Conservation (phyloP, 2,797 vertebrate genomes). For the Scarus forsteni region DNA sequence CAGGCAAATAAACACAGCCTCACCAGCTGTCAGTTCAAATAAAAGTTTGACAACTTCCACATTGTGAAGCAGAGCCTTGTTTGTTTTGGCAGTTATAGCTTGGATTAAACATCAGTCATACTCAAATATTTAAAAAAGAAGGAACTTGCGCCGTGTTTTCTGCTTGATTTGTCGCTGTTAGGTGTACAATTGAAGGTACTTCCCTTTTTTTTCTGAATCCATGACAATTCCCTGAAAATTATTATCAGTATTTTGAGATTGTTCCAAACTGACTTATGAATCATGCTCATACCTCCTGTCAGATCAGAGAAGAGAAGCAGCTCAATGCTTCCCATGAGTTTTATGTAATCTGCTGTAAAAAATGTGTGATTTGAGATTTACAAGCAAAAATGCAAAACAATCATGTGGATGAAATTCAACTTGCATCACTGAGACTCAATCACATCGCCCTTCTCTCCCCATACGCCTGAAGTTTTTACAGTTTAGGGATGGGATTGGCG, state of each 20-base stretch:
- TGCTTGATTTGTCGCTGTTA: neutral
- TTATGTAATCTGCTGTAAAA: constrained; percentile 1
- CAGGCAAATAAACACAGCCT: constrained; percentile 4
- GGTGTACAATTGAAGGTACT: neutral
- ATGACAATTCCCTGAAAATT: too few relatives aligned
- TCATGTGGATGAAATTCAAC: neutral
- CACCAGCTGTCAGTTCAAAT: constrained; percentile 34
- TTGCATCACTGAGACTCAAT: neutral
- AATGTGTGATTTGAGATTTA: neutral
- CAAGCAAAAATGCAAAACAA: neutral
- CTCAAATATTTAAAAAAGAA: neutral
- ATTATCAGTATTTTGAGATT: neutral
- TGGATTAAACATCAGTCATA: neutral
- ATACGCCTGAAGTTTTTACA: constrained; percentile 76
- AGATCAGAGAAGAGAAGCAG: neutral
- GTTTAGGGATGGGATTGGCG: constrained; percentile 87
- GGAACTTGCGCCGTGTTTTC: too few relatives aligned
- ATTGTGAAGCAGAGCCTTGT: neutral
- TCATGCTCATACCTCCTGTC: neutral
- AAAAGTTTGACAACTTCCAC: neutral
- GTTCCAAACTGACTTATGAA: neutral
- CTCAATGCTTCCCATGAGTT: neutral
- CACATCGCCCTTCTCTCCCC: neutral
- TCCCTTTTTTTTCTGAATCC: neutral
- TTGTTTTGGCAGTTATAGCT: constrained; percentile 33